Conservation (phyloP, 1,140 invertebrate species). For the Anagrus nilaparvatae region DNA sequence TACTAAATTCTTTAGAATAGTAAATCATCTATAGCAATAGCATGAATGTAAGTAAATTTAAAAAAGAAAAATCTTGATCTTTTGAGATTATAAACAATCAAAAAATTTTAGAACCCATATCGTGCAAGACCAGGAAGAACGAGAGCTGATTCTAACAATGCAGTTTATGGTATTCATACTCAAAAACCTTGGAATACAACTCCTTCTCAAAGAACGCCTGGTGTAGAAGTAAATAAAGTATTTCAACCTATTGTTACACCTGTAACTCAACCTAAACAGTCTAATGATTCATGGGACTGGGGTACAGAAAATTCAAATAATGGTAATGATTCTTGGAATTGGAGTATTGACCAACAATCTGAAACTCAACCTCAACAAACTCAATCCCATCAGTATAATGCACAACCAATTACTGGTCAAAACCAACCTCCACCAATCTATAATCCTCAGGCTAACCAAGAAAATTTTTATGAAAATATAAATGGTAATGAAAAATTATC, state of each 20-base stretch:
- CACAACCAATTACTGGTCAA: conserved; percentile 21
- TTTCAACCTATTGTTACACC: conserved; percentile 18
- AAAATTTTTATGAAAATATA: conserved; percentile 33
- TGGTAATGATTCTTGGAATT: conserved; percentile 38
- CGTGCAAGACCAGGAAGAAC: conserved; percentile 29
- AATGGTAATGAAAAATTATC: conserved; percentile 31
- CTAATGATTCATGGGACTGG: conserved; percentile 33
- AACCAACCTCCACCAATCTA: conserved; percentile 23
- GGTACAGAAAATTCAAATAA: conserved; percentile 27
- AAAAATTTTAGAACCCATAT: conserved; percentile 38
- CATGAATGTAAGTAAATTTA: too few species aligned
- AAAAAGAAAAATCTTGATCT: too few species aligned
- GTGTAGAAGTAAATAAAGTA: conserved; percentile 16
- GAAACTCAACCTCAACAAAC: conserved; percentile 12
- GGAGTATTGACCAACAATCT: conserved; percentile 34
- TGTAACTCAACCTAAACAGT: conserved; percentile 23
- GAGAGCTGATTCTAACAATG: conserved; percentile 24
- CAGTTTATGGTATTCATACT: conserved; percentile 31
- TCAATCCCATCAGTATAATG: conserved; percentile 12
- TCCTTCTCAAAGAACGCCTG: conserved; percentile 16
- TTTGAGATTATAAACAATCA: too few species aligned
- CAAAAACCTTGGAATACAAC: conserved; percentile 31
- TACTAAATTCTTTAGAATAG: too few species aligned
- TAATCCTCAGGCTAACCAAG: conserved; percentile 22
- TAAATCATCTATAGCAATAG: too few species aligned